A percentile compares a stretch with the other conserved stretches of the same genome.
phyloP scores from a whole-genome alignment of 2,113 vertebrate genomes.

The Hippocampus barbouri region DNA sequence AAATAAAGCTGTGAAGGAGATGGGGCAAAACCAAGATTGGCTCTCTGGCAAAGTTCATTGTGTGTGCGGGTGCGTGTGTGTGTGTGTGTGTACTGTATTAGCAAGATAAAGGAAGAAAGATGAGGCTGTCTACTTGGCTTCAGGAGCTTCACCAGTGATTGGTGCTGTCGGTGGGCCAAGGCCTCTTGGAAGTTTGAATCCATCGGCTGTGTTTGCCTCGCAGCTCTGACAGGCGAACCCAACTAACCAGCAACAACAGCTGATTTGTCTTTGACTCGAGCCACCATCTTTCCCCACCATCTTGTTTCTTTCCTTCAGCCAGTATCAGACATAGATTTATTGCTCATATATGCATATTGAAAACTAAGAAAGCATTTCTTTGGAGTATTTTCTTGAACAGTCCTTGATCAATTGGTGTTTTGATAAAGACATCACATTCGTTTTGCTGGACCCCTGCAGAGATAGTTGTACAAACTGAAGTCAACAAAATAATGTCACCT shows the following conservation, averaged over 20 bases:
- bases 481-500: neutral
- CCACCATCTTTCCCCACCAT: neutral
- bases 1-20: neutral
- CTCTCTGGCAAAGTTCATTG: neutral
- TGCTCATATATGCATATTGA: neutral
- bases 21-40: neutral
- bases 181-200: slow-evolving; percentile 37
- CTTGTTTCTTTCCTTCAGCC: neutral
- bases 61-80: neutral
- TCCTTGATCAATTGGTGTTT: neutral
- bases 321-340: slow-evolving; percentile 1
- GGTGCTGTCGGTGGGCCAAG: slow-evolving; percentile 21
- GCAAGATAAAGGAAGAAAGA: slow-evolving; percentile 33
- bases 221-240: slow-evolving; percentile 20
- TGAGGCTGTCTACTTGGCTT: slow-evolving; percentile 20
- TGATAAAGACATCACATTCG: neutral
- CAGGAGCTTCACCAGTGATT: slow-evolving; percentile 21
- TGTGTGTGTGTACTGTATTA: slow-evolving; percentile 11
- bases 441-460: neutral
- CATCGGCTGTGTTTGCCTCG: slow-evolving; percentile 38
- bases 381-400: neutral
- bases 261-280: slow-evolving; percentile 11
- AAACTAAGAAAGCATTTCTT: neutral
- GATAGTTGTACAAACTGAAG: too few species aligned
- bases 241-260: slow-evolving; percentile 19